A percentile compares a stretch with the other conserved stretches of the same genome.
phyloP scores from a whole-genome alignment of 2,797 vertebrate species.

The Cyprinella venusta region DNA sequence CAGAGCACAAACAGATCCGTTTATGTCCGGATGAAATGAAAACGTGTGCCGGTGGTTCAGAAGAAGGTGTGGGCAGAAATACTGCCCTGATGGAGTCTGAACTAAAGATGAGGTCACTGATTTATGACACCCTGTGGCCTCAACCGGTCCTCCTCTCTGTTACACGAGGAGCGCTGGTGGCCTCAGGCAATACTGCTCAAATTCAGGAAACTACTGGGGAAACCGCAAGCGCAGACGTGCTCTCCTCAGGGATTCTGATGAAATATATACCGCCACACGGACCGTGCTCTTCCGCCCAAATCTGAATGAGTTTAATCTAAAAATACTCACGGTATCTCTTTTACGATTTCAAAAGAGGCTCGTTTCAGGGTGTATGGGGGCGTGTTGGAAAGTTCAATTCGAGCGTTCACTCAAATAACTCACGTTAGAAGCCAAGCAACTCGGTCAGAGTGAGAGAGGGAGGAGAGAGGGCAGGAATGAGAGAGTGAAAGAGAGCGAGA shows the following conservation, averaged over 20 bases:
- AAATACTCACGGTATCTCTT: slow-evolving; percentile 17
- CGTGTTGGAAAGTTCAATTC: slow-evolving; percentile 50
- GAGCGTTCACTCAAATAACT: slow-evolving; percentile 64
- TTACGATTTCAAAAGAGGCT: background rate
- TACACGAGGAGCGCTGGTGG: slow-evolving; percentile 16
- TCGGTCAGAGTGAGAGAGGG: slow-evolving; percentile 51
- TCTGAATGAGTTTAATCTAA: slow-evolving; percentile 12
- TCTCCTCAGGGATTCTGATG: slow-evolving; percentile 15
- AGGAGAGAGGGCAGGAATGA: slow-evolving; percentile 53
- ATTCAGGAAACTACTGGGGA: slow-evolving; percentile 49
- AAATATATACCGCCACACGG: background rate
- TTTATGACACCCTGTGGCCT: slow-evolving; percentile 28
- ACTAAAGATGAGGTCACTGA: slow-evolving; percentile 28
- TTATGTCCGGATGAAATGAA: background rate
- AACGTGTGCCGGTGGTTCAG: background rate
- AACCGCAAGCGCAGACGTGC: slow-evolving; percentile 39
- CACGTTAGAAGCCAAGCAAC: slow-evolving; percentile 43
- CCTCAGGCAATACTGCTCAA: slow-evolving; percentile 33
- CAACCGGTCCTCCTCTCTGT: background rate
- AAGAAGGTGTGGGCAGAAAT: slow-evolving; percentile 17
- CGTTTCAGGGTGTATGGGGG: slow-evolving; percentile 33
- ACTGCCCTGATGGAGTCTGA: slow-evolving; percentile 8
- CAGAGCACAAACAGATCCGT: background rate
- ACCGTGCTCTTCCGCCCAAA: slow-evolving; percentile 2
- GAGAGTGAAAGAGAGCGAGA: slow-evolving; percentile 60